Percentiles rank a stretch among this genome's conserved stretches.
Conservation (phyloP, 2,113 vertebrate genomes). For the Xyliphius kryptos region DNA sequence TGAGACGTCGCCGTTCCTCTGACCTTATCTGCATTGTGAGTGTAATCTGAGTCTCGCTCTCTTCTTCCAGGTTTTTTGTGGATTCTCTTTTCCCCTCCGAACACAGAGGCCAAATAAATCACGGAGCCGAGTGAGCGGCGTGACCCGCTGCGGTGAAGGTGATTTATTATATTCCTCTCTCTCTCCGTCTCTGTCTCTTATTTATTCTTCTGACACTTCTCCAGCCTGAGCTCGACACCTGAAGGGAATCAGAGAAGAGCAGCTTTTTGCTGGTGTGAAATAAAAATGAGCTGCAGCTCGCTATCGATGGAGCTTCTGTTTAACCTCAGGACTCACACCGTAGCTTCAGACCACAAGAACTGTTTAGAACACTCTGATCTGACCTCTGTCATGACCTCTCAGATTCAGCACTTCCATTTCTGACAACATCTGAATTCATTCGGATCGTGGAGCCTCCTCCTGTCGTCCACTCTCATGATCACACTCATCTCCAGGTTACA, state of each 20-base stretch:
- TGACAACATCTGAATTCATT: no score
- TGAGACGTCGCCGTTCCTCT: background rate
- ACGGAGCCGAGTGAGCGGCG: conserved; percentile 33
- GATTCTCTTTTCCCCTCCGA: conserved; percentile 23
- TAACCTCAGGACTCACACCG: background rate
- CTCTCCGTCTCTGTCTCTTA: background rate
- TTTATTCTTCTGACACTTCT: conserved; percentile 12
- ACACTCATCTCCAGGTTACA: no score
- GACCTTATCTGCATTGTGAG: conserved; percentile 33
- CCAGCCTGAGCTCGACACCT: conserved; percentile 1
- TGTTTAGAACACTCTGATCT: background rate
- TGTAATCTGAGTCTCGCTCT: background rate
- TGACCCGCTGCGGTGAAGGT: conserved; percentile 40
- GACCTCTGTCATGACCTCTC: background rate
- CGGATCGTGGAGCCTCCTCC: no score
- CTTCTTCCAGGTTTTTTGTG: background rate
- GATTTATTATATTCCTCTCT: conserved; percentile 44
- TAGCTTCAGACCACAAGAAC: no score
- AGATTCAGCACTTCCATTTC: no score
- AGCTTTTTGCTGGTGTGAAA: background rate
- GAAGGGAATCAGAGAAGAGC: background rate
- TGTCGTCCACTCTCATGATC: no score
- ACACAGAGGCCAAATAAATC: conserved; percentile 34
- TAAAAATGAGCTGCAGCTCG: background rate
- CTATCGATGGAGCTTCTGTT: background rate